Percentiles rank a stretch among this genome's conserved stretches.
These are phyloP conservation scores for Clostera curtula DNA, from an alignment of 2,888 invertebrate genomes.

Conservation along the genomic window DNA sequence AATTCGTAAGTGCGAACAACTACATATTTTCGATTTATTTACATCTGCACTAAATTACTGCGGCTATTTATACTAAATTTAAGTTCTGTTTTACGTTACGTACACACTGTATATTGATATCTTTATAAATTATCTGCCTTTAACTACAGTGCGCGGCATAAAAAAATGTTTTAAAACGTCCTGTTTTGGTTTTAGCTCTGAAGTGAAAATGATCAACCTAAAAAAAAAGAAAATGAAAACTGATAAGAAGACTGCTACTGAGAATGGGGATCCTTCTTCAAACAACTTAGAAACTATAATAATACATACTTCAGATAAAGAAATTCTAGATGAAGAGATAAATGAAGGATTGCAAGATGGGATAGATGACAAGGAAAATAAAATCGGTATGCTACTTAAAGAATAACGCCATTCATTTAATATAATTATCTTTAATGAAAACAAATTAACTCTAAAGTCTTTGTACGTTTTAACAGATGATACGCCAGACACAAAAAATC, in stretches of 20 bases:
- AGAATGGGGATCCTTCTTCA: conserved; percentile 2
- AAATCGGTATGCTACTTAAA: conserved; percentile 2
- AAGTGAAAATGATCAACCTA: neutral
- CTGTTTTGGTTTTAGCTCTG: conserved; percentile 5
- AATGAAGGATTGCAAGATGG: conserved; percentile 1
- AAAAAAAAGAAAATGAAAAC: conserved; percentile 2
- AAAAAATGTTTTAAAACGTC: conserved; percentile 1
- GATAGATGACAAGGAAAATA: conserved; percentile 2
- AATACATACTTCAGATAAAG: too few relatives aligned
- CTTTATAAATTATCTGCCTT: neutral
- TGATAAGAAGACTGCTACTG: conserved; percentile 1
- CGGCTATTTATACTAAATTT: neutral
- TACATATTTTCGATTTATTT: conserved; percentile 2
- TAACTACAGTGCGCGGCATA: neutral
- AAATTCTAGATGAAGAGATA: conserved; percentile 1
- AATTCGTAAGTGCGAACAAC: conserved; percentile 6
- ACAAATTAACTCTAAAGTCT: conserved; percentile 1
- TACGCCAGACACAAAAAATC: neutral
- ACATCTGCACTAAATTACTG: neutral
- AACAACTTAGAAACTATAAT: conserved; percentile 2
- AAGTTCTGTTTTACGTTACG: conserved; percentile 1
- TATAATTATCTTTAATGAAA: conserved; percentile 1
- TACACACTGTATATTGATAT: neutral
- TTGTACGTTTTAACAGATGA: neutral
- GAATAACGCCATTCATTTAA: conserved; percentile 3